These are phyloP conservation scores for Macrostomum cliftonense DNA, from an alignment of 2,888 invertebrate genomes.

Conservation along the genomic window DNA sequence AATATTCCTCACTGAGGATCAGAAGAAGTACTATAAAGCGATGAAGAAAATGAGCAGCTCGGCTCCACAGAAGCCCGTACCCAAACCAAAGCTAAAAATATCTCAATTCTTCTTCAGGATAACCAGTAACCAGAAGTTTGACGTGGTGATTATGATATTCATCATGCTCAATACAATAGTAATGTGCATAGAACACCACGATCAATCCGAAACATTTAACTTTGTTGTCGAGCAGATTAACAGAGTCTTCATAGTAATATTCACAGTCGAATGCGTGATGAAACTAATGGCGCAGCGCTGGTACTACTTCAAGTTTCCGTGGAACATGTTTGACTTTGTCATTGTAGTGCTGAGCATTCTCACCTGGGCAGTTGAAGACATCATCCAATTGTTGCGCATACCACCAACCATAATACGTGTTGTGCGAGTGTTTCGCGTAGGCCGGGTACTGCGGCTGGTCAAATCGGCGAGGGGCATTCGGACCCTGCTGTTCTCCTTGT, in stretches of 20 bases:
- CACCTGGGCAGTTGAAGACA: slow-evolving; percentile 84
- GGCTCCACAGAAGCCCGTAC: slow-evolving; percentile 91
- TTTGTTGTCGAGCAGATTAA: slow-evolving; percentile 70
- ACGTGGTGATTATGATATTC: slow-evolving; percentile 96
- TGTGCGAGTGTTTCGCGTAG: slow-evolving; percentile 91
- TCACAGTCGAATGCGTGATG: slow-evolving; percentile 88
- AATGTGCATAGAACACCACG: slow-evolving; percentile 92
- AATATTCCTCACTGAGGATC: slow-evolving; percentile 99
- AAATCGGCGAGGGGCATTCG: slow-evolving; percentile 96
- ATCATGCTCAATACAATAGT: slow-evolving; percentile 94
- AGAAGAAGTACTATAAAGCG: slow-evolving; percentile 97
- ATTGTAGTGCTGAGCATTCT: slow-evolving; percentile 94
- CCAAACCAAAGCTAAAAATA: slow-evolving; percentile 67
- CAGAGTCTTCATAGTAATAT: slow-evolving; percentile 92
- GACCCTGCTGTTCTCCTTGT: slow-evolving; percentile 83
- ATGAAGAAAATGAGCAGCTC: slow-evolving; percentile 99
- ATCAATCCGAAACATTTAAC: slow-evolving; percentile 47
- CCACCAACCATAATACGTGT: slow-evolving; percentile 91
- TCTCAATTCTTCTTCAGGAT: slow-evolving; percentile 67
- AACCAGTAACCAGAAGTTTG: slow-evolving; percentile 92
- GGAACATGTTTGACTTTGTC: slow-evolving; percentile 98
- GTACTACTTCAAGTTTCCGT: slow-evolving; percentile 95
- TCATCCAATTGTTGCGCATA: slow-evolving; percentile 77
- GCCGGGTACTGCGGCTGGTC: slow-evolving; percentile 82
- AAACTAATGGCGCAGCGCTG: slow-evolving; percentile 92